These are phyloP conservation scores for Elegia similella DNA, from an alignment of 2,888 invertebrate species.

Conservation along the genomic window DNA sequence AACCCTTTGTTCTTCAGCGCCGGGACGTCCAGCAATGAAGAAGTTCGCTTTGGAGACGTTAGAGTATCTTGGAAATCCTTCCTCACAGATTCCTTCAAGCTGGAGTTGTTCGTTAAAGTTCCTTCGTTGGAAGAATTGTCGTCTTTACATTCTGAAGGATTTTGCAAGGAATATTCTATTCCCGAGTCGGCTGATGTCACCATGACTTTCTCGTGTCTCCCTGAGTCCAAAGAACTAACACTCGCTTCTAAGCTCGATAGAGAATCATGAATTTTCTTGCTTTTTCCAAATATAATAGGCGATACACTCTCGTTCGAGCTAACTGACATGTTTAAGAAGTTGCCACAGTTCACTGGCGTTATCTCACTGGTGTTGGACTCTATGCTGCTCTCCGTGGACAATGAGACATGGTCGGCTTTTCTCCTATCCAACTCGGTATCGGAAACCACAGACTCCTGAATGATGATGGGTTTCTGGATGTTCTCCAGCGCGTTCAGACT, in stretches of 20 bases:
- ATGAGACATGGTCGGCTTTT: slow-evolving; percentile 45
- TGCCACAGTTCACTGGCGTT: slow-evolving; percentile 58
- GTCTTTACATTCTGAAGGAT: slow-evolving; percentile 61
- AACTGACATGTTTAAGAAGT: slow-evolving; percentile 64
- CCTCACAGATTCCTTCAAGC: slow-evolving; percentile 58
- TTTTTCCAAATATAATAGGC: slow-evolving; percentile 67
- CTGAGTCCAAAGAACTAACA: slow-evolving; percentile 73
- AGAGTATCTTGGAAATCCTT: slow-evolving; percentile 54
- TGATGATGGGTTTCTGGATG: slow-evolving; percentile 39
- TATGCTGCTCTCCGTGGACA: slow-evolving; percentile 68
- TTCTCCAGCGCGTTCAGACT: slow-evolving; percentile 62
- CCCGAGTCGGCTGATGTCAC: slow-evolving; percentile 75
- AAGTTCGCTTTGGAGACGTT: slow-evolving; percentile 62
- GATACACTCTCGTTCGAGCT: slow-evolving; percentile 77
- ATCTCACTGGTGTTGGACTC: slow-evolving; percentile 67
- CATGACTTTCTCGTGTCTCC: slow-evolving; percentile 63
- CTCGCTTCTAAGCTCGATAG: slow-evolving; percentile 75
- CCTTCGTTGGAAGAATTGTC: slow-evolving; percentile 76
- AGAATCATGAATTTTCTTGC: slow-evolving; percentile 69
- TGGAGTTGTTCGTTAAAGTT: slow-evolving; percentile 71
- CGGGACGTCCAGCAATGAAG: slow-evolving; percentile 70
- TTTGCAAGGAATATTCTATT: slow-evolving; percentile 70
- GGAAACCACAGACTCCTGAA: slow-evolving; percentile 41
- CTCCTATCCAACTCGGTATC: slow-evolving; percentile 57
- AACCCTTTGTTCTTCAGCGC: slow-evolving; percentile 64